Evolutionary conservation across 2,113 vertebrate genomes (phyloP).

Genomic region (Strix aluco): DNA sequence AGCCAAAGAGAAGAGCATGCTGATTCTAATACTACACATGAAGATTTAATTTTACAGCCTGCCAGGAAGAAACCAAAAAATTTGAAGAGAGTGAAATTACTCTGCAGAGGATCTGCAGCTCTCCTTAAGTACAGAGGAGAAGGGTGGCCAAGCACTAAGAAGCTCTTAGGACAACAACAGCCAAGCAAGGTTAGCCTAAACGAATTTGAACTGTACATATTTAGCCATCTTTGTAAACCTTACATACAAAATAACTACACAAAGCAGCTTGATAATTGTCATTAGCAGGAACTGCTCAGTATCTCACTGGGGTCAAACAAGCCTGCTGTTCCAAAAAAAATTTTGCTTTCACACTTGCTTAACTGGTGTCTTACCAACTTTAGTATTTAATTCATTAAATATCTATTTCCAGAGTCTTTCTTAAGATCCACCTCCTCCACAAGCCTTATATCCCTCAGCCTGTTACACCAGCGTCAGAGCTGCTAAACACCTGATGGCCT

Average conservation of each 20-base stretch:
- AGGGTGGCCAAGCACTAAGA: background rate
- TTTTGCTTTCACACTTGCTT: background rate
- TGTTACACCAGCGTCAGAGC: too few relatives aligned
- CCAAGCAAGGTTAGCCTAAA: background rate
- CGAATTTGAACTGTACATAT: background rate
- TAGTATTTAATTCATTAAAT: background rate
- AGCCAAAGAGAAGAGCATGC: background rate
- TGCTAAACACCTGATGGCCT: rapidly evolving
- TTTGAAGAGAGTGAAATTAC: background rate
- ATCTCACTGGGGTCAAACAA: background rate
- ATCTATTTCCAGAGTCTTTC: background rate
- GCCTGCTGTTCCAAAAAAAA: background rate
- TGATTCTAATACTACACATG: background rate
- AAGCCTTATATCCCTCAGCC: background rate
- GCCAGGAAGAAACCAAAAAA: background rate
- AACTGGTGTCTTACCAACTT: background rate
- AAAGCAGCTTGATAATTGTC: background rate
- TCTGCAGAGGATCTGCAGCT: background rate
- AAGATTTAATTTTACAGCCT: background rate
- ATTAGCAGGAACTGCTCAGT: background rate
- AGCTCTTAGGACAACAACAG: background rate
- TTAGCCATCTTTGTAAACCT: background rate
- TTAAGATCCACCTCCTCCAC: background rate
- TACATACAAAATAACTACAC: background rate
- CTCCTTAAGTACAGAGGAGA: background rate